phyloP scores from a whole-genome alignment of 1,140 invertebrate species.

The Caenorhabditis inopinata region DNA sequence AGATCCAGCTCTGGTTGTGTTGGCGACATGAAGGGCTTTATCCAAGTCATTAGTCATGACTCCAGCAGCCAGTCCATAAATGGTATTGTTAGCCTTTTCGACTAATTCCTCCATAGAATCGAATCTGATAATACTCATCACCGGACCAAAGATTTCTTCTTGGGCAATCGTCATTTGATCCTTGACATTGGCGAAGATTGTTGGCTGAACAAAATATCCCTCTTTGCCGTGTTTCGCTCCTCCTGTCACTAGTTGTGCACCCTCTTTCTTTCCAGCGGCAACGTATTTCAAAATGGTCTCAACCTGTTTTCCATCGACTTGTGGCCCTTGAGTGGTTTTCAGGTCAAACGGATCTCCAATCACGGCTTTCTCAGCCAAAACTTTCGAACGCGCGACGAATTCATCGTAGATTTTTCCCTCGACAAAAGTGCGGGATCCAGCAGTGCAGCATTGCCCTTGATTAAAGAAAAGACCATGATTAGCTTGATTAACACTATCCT shows the following conservation, averaged over 20 bases:
- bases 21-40: conserved; percentile 82
- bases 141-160: conserved; percentile 94
- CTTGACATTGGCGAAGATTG: conserved; percentile 87
- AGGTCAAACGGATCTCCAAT: conserved; percentile 80
- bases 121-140: conserved; percentile 86
- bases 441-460: conserved; percentile 82
- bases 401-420: conserved; percentile 81
- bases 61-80: conserved; percentile 84
- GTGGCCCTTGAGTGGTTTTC: conserved; percentile 77
- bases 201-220: conserved; percentile 90
- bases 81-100: conserved; percentile 81
- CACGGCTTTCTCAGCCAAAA: conserved; percentile 73
- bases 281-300: conserved; percentile 79
- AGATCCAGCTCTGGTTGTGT: conserved; percentile 86
- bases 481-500: conserved; percentile 78
- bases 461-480: conserved; percentile 80
- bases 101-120: conserved; percentile 84
- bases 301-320: conserved; percentile 71
- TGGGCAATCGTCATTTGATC: conserved; percentile 89
- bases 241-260: conserved; percentile 77
- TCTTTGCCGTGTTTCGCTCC: conserved; percentile 69
- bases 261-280: conserved; percentile 78
- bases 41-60: conserved; percentile 83
- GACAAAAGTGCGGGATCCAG: conserved; percentile 85
- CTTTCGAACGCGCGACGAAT: conserved; percentile 77